Base-by-base conservation (phyloP, 2,888 invertebrate species). In the Plebejus melissa region DNA sequence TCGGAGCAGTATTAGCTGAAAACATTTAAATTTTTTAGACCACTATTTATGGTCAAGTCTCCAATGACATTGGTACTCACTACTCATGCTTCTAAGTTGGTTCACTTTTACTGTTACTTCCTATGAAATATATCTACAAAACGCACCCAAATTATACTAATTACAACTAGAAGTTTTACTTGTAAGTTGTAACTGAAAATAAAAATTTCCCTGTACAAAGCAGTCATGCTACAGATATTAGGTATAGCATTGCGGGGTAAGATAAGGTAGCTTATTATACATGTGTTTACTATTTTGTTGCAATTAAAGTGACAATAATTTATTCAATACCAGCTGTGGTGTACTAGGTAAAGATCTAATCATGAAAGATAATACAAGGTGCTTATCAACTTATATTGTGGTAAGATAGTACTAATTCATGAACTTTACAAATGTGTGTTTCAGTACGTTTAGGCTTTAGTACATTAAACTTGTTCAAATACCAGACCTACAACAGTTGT, bases 1-100 rank as follows among this genome's bases (percentile, higher is more conserved):
- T 91, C 93, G 88, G 86, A 92, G 89, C 84, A 86, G 93, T 86
- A 86, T 86, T 88, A 87, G 90, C 93, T 93, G 93, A 93, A 93
- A 93, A 91, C 90, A 93, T 90, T 65, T 78, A 91, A 91, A 90
- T 80, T 84, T 82, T 89, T 90, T 90, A 88, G 88, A 89, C 90
- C 87, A 80, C 76, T 77, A 76, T 77, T 70, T 76, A 79, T 80
- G 81, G 82, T 82, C 81, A 82, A 77, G 69, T 76, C 71, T 71
- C 78, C 77, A 78, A 75, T 74, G 75, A 77, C 77, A 76, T 76
- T 32, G 13, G 13, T 70, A 70, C 11, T 70, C 7, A n/a, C 13
- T 70, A 70, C 11, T 70, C 7, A n/a, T 28, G 28, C 32, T 32
- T 54, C 32, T 28, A 13, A 13, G 3, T 50, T 50, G 41, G 41